These are phyloP conservation scores for Oncorhynchus nerka DNA, from an alignment of 2,113 vertebrate species.

Conservation along the genomic window DNA sequence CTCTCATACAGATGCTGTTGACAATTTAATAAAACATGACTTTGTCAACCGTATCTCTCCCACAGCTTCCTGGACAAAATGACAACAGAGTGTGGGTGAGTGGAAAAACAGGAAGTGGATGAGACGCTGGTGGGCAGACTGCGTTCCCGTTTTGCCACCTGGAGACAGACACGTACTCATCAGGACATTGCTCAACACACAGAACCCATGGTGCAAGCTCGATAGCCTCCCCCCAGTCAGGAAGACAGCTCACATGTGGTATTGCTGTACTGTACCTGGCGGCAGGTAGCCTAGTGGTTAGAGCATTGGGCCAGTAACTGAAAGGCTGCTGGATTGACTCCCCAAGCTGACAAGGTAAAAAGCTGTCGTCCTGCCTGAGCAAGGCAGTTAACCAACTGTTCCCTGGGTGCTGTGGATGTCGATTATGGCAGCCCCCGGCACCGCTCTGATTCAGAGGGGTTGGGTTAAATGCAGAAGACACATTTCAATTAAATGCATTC, in stretches of 20 bases:
- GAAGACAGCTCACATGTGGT: constrained; percentile 38
- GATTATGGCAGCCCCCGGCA: no score
- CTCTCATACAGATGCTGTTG: constrained; percentile 57
- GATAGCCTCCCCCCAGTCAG: constrained; percentile 50
- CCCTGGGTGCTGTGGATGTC: no score
- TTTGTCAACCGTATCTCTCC: constrained; percentile 72
- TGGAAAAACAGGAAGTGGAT: constrained; percentile 76
- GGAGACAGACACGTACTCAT: constrained; percentile 40
- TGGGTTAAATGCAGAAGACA: no score
- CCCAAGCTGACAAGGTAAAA: no score
- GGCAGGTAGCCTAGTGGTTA: no score
- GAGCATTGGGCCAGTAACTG: no score
- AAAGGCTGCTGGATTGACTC: no score
- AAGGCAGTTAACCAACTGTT: no score
- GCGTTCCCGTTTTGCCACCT: constrained; percentile 9
- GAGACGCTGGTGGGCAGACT: constrained; percentile 21
- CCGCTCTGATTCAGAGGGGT: no score
- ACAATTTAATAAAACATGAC: constrained; percentile 75
- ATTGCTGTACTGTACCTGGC: constrained; percentile 37
- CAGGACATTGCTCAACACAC: constrained; percentile 56
- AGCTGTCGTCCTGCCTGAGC: no score
- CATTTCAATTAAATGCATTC: no score
- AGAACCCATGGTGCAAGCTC: constrained; percentile 39
- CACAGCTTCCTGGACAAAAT: constrained; percentile 74
- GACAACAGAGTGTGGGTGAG: constrained; percentile 72